Evolutionary conservation across 1,140 invertebrate species (phyloP), one percentile per base, ranked within the genome.

Genomic region (Phenacoccus solenopsis): DNA sequence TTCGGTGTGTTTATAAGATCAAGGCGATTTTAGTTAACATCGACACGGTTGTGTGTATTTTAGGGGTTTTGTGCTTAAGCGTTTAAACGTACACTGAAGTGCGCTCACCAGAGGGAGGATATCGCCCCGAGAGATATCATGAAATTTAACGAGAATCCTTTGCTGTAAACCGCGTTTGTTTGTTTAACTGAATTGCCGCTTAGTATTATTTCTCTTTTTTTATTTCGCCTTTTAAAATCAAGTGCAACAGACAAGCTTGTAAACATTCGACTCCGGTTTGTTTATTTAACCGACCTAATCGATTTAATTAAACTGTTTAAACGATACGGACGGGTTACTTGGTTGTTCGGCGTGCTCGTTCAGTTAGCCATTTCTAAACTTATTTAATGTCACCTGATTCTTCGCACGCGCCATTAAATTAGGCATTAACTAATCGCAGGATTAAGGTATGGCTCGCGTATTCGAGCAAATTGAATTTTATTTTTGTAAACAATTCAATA

Each of bases 51-150:
- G 10, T 27, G 22, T 64, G 21, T 64, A 64, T 27, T 64, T 64
- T 24, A 64, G 59, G 59, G 59, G 22, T 64, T 64, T 64, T 64
- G 59, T 16, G 25, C 59, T 64, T 64, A 64, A 25, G 59, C 20
- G 25, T 64, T 64, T 64, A 64, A 64, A 64, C 59, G 59, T n/a
- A n/a, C n/a, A 64, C 25, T 64, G 59, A 64, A 64, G 59, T 64
- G 21, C 25, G 59, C 25, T 64, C 16, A 25, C 32, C n/a, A n/a
- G 10, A 64, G 59, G 59, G 59, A 64, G 59, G 59, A 64, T 64
- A 64, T 64, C 59, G 59, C 59, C 59, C 25, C 59, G 10, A 24
- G 59, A 64, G 59, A 64, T 64, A 24, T 24, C 59, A 25, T 25
- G 25, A 64, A 64, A 64, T 64, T 24, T 64, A 25, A 25, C 21